These are phyloP conservation scores for Periophthalmodon schlosseri DNA, from an alignment of 2,113 vertebrate species.

Conservation along the genomic window DNA sequence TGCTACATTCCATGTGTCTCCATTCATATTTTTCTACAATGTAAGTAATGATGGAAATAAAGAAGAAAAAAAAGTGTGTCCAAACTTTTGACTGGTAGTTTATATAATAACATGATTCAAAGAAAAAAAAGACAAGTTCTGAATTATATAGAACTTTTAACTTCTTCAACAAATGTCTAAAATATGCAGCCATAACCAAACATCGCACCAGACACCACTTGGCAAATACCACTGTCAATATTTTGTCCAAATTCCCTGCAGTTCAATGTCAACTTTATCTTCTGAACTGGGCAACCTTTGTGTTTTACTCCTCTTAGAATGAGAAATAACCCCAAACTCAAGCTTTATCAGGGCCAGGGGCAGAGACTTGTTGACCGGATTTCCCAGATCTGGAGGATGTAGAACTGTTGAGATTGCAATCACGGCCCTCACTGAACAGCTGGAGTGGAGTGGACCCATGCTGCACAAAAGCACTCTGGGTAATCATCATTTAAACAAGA, in stretches of 20 bases:
- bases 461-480: neutral
- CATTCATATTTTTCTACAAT: too few species aligned
- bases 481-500: constrained; percentile 7
- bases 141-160: neutral
- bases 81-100: too few species aligned
- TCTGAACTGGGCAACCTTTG: neutral
- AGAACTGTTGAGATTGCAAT: neutral
- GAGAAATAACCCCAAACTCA: neutral
- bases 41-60: too few species aligned
- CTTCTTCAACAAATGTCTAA: neutral
- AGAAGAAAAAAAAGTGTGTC: too few species aligned
- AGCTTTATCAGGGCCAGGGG: neutral
- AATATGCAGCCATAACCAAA: neutral
- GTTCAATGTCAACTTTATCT: neutral
- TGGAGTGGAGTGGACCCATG: neutral
- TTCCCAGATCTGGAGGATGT: neutral
- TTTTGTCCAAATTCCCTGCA: neutral
- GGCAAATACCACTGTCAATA: neutral
- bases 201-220: neutral
- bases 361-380: neutral
- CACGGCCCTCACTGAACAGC: neutral
- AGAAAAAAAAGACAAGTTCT: too few species aligned
- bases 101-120: too few species aligned
- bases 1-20: too few species aligned
- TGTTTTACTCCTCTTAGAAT: neutral